Conservation (phyloP, 2,113 vertebrate genomes). For the Holacanthus passer region DNA sequence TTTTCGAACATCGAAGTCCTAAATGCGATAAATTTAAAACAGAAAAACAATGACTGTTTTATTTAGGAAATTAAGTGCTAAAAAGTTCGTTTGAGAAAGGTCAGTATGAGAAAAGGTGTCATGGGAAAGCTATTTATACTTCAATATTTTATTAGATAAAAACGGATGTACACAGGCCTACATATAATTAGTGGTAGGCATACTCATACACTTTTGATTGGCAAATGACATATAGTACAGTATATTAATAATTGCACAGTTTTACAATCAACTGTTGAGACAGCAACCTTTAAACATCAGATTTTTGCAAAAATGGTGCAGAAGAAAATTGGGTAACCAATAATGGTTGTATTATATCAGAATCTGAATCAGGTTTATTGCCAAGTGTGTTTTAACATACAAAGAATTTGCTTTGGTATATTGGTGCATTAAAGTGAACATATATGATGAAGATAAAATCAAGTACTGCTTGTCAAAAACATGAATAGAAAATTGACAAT, state of each 20-base stretch:
- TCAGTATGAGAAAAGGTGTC: neutral
- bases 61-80: neutral
- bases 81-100: neutral
- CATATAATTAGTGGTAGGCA: no score
- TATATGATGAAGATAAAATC: no score
- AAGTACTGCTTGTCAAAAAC: no score
- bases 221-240: no score
- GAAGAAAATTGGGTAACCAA: neutral
- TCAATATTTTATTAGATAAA: neutral
- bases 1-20: neutral
- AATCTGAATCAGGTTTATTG: no score
- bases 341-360: neutral
- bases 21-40: neutral
- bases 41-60: neutral
- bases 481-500: no score
- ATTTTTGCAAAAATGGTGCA: neutral
- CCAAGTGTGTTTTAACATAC: no score
- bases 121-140: neutral
- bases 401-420: no score
- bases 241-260: no score
- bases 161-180: no score
- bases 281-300: neutral
- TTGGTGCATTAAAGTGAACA: no score
- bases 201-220: no score
- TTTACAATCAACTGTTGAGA: neutral